Evolutionary conservation across 2,797 vertebrate genomes (phyloP).

Genomic region (Sebastolobus altivelis): DNA sequence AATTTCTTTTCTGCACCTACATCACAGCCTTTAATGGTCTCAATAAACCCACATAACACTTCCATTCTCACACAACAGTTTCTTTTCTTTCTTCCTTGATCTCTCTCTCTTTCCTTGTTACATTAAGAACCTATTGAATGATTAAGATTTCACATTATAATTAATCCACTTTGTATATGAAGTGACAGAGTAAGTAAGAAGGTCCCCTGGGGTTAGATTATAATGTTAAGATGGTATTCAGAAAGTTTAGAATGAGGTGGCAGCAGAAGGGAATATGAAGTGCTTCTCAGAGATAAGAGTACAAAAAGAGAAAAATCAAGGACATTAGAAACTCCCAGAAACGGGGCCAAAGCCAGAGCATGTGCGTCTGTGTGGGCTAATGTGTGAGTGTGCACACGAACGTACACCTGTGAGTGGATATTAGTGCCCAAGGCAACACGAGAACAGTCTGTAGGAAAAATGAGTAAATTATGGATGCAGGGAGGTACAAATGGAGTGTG

Average conservation of each 20-base stretch:
- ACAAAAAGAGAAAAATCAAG: constrained; percentile 11
- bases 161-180: constrained; percentile 8
- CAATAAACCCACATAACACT: neutral
- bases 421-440: constrained; percentile 53
- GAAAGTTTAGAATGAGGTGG: constrained; percentile 4
- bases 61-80: neutral
- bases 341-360: constrained; percentile 3
- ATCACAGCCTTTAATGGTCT: constrained; percentile 2
- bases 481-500: constrained; percentile 63
- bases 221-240: constrained; percentile 6
- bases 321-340: constrained; percentile 17
- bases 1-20: neutral
- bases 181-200: constrained; percentile 31
- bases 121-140: neutral
- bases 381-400: constrained; percentile 29
- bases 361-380: constrained; percentile 42
- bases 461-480: constrained; percentile 73
- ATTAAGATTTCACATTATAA: constrained; percentile 24
- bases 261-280: neutral
- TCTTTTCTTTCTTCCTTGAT: neutral
- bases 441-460: constrained; percentile 49
- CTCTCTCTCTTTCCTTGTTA: neutral
- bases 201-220: constrained; percentile 17
- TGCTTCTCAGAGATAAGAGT: constrained; percentile 4
- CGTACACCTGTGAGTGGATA: constrained; percentile 62